Conservation (phyloP, 1,140 invertebrate species). For the Bombus turneri region DNA sequence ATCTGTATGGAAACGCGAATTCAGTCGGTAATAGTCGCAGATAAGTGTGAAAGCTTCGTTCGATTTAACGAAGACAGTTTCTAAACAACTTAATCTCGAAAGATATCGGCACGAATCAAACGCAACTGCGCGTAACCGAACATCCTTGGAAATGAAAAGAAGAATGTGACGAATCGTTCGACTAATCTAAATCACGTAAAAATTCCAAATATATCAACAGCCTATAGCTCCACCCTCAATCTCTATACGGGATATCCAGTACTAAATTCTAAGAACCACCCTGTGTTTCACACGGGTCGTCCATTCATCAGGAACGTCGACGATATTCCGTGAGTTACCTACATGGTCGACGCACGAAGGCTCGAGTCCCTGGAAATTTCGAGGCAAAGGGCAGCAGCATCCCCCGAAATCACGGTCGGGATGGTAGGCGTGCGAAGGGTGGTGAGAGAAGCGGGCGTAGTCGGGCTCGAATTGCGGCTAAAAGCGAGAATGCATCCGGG, state of each 20-base stretch:
- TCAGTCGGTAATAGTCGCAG: too few relatives aligned
- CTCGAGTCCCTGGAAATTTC: conserved; percentile 10
- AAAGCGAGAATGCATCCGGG: conserved; percentile 56
- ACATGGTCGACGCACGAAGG: neutral
- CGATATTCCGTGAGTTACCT: neutral
- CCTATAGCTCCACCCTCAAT: neutral
- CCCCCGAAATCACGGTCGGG: neutral
- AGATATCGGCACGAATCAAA: too few relatives aligned
- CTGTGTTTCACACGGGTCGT: neutral
- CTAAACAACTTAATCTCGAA: too few relatives aligned
- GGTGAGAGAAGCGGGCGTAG: neutral
- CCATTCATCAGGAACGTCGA: conserved; percentile 1
- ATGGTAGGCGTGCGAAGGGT: neutral
- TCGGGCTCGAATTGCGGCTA: conserved; percentile 48
- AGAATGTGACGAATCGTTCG: neutral
- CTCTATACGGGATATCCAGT: neutral
- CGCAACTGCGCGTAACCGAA: neutral
- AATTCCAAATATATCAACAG: neutral
- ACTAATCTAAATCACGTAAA: too few relatives aligned
- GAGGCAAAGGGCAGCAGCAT: neutral
- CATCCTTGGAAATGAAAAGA: neutral
- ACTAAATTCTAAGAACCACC: neutral
- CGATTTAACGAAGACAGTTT: too few relatives aligned
- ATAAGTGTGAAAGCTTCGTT: too few relatives aligned
- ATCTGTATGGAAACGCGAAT: neutral